Conservation (phyloP, 2,113 vertebrate genomes). For the Chionodraco myersi region DNA sequence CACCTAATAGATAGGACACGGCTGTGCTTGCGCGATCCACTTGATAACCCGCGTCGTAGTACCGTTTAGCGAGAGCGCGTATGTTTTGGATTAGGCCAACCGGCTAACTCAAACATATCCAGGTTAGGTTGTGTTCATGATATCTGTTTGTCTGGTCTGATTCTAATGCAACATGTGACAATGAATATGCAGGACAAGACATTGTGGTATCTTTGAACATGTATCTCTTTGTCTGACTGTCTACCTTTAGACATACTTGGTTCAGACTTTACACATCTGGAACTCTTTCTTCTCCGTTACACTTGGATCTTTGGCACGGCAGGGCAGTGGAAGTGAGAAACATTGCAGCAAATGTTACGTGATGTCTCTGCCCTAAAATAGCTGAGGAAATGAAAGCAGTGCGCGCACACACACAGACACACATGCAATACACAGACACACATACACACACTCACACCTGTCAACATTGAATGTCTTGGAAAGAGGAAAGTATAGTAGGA, state of each 20-base stretch:
- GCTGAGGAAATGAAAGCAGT: slow-evolving; percentile 25
- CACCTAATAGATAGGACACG: no score
- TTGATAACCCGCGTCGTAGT: no score
- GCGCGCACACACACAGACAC: not conserved
- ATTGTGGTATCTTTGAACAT: not conserved
- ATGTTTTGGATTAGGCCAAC: no score
- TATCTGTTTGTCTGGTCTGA: slow-evolving; percentile 13
- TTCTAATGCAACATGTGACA: not conserved
- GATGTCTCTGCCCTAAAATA: slow-evolving; percentile 27
- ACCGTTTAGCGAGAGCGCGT: no score
- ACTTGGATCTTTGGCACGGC: not conserved
- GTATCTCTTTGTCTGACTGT: not conserved
- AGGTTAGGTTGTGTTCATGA: slow-evolving; percentile 10
- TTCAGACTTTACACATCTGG: not conserved
- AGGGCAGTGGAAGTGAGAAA: slow-evolving; percentile 3
- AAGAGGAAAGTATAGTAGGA: not conserved
- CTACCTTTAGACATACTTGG: not conserved
- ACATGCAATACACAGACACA: not conserved
- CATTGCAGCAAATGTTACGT: slow-evolving; percentile 36
- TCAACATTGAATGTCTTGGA: not conserved
- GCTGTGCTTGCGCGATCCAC: no score
- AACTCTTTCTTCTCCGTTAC: not conserved
- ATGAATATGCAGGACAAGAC: not conserved
- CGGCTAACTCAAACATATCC: no score
- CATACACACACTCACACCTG: not conserved